A percentile compares a stretch with the other conserved stretches of the same genome.
Evolutionary conservation across 2,113 vertebrate species (phyloP).

Genomic region (Ctenomys sociabilis): DNA sequence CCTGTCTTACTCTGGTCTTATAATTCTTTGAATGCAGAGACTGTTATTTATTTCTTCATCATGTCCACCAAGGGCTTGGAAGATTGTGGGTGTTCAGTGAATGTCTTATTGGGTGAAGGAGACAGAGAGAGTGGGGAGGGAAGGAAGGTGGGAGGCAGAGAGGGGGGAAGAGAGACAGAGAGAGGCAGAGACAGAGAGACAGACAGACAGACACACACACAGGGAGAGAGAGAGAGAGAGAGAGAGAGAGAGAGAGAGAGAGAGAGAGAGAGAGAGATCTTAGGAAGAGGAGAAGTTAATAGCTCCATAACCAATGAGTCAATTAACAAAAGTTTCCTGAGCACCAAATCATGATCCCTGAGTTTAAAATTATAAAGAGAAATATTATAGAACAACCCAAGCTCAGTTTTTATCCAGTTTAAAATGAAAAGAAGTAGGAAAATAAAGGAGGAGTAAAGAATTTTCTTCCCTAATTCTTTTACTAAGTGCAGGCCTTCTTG

Average conservation of each 20-base stretch:
- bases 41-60: neutral
- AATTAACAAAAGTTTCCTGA: neutral
- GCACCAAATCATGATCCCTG: neutral
- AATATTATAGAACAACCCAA: neutral
- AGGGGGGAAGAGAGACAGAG: neutral
- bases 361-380: neutral
- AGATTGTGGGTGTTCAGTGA: neutral
- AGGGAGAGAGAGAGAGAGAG: neutral
- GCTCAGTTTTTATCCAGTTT: neutral
- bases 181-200: neutral
- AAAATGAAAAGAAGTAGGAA: neutral
- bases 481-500: neutral
- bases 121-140: neutral
- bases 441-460: neutral
- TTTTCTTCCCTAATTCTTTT: neutral
- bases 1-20: neutral
- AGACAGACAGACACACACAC: neutral
- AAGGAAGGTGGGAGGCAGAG: neutral
- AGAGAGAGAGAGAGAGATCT: neutral
- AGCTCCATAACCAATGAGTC: neutral
- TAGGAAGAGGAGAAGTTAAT: neutral
- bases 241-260: neutral
- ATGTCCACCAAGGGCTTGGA: neutral
- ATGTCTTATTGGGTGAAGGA: neutral
- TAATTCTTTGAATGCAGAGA: neutral